Base-by-base conservation (phyloP, 92 coral and sea anemone genomes). In the Bergia sp. region DNA sequence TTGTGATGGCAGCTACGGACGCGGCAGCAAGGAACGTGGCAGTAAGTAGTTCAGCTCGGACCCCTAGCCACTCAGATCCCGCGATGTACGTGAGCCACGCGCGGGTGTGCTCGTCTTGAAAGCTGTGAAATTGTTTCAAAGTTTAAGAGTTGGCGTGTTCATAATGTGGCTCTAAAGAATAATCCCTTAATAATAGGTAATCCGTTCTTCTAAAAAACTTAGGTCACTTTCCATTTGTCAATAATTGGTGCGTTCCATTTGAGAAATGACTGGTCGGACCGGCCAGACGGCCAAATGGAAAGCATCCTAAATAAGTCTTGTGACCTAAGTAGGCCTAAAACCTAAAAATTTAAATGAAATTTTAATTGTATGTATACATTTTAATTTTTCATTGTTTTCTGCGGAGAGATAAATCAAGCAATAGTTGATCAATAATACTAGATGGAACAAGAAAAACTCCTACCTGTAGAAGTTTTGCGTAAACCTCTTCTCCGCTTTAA, bases 401-500 rank as follows among this genome's bases (percentile, higher is more conserved):
- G 29, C 29, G 29, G 29, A 29, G 29, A 29, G 69, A 1, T 61
- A 20, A 57, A 15, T 8, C 15, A 23, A 8, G 37, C 74, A n/a
- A 36, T 43, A 73, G 77, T 38, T 4, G 20, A 36, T 4, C 37
- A 45, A 23, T 29, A 23, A 18, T 45, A 29, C 50, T 45, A 11
- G 4, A n/a, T n/a, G 21, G 15, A 20, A 6, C 4, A 50, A 36
- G 55, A 80, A 23, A 5, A 0, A 5, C 41, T n/a, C 61, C 65
- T 81, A 90, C 77, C 85, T 49, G 53, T 90, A 81, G 66, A 86
- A 90, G 11, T 23, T 69, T 42, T 72, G 29, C 29, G 71, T 38
- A 81, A 90, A 90, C 53, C 85, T 79, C 37, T 81, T 66, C 75
- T 91, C 88, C 40, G 89, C 90, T 72, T 87, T 82, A 3, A 89